Conservation (phyloP, 2,113 vertebrate species). For the Sylvia atricapilla region DNA sequence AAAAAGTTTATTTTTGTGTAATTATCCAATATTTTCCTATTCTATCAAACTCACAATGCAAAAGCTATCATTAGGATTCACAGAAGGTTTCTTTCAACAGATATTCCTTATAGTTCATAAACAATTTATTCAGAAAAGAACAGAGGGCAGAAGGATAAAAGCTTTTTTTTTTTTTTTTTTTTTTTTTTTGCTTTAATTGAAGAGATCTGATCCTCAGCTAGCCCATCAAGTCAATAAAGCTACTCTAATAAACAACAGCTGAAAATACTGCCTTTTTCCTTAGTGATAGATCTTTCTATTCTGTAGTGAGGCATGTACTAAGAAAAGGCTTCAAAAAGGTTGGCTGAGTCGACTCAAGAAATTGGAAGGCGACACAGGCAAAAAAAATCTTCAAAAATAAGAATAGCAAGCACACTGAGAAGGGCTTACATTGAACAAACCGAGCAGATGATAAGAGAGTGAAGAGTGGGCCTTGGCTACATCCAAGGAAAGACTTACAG, state of each 20-base stretch:
- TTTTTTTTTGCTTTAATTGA: not conserved
- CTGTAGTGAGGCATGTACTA: not conserved
- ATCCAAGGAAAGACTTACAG: constrained; percentile 8
- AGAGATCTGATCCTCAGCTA: not conserved
- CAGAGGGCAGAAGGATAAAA: not conserved
- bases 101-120: not conserved
- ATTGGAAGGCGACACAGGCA: not conserved
- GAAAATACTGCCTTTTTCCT: constrained; percentile 40
- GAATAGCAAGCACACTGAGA: not conserved
- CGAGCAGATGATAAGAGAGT: constrained; percentile 9
- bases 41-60: not conserved
- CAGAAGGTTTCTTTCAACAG: not conserved
- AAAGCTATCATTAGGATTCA: not conserved
- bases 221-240: not conserved
- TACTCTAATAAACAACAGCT: constrained; percentile 14
- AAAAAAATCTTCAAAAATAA: not conserved
- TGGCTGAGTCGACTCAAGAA: constrained; percentile 4
- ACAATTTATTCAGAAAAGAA: not conserved
- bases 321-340: constrained; percentile 44
- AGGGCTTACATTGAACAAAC: not conserved
- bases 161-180: not conserved
- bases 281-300: constrained; percentile 5
- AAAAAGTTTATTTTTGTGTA: not conserved
- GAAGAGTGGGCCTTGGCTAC: not conserved
- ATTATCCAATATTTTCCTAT: not conserved